These are phyloP conservation scores for Philotrypesis tridentata DNA, from an alignment of 1,140 invertebrate species.

Conservation along the genomic window DNA sequence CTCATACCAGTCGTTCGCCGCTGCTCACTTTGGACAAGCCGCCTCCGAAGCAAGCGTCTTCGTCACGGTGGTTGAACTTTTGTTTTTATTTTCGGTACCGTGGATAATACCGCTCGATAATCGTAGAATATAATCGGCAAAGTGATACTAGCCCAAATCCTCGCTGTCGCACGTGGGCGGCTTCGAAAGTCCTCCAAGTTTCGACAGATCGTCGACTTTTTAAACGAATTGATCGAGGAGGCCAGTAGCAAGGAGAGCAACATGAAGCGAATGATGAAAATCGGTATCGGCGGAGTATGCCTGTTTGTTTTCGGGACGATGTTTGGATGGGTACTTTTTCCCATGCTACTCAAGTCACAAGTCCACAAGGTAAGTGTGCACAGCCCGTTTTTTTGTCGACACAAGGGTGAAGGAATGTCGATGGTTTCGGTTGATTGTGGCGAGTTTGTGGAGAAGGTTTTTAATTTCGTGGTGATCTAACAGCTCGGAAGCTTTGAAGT, in stretches of 20 bases:
- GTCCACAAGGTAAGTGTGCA: constrained; percentile 33
- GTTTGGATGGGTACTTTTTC: constrained; percentile 40
- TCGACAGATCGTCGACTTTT: background rate
- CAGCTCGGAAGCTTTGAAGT: too few species aligned
- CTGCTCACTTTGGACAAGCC: background rate
- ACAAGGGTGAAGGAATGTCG: too few species aligned
- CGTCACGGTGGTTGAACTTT: background rate
- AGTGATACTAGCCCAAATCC: background rate
- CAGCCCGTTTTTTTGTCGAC: too few species aligned
- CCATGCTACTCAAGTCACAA: constrained; percentile 12
- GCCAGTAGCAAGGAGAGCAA: background rate
- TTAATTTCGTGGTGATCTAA: too few species aligned
- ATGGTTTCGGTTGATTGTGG: too few species aligned
- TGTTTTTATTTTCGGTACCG: background rate
- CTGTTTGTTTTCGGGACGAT: constrained; percentile 20
- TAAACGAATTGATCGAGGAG: background rate
- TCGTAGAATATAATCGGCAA: background rate
- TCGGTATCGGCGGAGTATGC: constrained; percentile 14
- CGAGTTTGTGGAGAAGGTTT: too few species aligned
- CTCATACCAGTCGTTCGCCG: constrained; percentile 20
- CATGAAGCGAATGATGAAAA: constrained; percentile 37
- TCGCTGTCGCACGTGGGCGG: background rate
- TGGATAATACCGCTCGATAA: too few species aligned
- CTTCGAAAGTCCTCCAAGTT: background rate
- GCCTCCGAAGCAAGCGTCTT: background rate